Conservation (phyloP, 2,113 vertebrate genomes). For the Ancistrus triradiatus region DNA sequence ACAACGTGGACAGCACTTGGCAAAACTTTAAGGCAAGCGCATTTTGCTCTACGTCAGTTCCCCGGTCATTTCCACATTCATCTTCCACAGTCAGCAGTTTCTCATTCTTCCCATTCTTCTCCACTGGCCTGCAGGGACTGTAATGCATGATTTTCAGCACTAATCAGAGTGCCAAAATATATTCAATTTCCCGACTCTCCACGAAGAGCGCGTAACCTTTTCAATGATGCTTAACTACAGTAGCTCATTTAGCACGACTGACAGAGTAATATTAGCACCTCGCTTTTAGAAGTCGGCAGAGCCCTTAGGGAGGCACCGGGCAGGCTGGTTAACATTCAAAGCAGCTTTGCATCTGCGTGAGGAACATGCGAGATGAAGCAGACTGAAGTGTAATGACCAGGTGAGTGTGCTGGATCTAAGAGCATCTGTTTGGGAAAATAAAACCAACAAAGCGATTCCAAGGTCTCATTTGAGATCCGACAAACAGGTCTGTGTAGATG, state of each 20-base stretch:
- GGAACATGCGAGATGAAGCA: constrained; percentile 32
- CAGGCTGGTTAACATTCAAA: constrained; percentile 38
- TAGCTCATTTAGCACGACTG: constrained; percentile 33
- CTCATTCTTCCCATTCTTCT: too few relatives aligned
- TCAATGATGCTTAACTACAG: constrained; percentile 19
- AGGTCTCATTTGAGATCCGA: not conserved
- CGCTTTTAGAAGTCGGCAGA: constrained; percentile 20
- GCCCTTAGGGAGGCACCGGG: constrained; percentile 10
- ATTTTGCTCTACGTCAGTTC: too few relatives aligned
- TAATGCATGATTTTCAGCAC: constrained; percentile 25
- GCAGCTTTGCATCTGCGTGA: constrained; percentile 14
- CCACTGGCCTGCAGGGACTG: not conserved
- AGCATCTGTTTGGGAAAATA: not conserved
- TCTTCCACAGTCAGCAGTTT: too few relatives aligned
- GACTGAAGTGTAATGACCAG: not conserved
- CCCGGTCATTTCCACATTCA: too few relatives aligned
- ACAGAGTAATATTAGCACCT: constrained; percentile 41
- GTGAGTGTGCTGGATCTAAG: not conserved
- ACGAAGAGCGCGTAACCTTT: constrained; percentile 19
- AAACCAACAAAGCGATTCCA: not conserved
- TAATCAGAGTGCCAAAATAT: constrained; percentile 10
- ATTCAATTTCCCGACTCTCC: constrained; percentile 7
- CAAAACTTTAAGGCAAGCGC: too few relatives aligned
- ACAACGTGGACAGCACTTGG: too few relatives aligned
- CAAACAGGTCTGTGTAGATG: not conserved